A percentile compares a stretch with the other conserved stretches of the same genome.
These are phyloP conservation scores for Ramphastos sulfuratus DNA, from an alignment of 2,113 vertebrate species.

Conservation along the genomic window DNA sequence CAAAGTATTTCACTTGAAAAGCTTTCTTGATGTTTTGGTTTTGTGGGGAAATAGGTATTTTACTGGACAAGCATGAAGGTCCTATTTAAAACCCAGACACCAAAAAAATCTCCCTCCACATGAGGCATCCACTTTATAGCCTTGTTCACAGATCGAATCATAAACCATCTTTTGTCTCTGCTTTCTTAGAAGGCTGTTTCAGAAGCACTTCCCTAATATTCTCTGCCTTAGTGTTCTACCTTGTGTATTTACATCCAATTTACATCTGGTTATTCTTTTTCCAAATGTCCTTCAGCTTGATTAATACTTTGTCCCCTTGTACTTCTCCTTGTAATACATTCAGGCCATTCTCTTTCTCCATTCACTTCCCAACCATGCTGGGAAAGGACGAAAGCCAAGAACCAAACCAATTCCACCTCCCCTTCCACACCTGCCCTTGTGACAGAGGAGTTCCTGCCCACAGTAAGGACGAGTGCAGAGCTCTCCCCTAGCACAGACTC, in stretches of 20 bases:
- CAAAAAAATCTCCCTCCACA: not conserved
- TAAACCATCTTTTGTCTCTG: not conserved
- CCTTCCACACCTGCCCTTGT: accelerated
- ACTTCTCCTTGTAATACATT: not conserved
- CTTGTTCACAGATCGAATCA: not conserved
- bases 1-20: not conserved
- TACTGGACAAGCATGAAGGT: not conserved
- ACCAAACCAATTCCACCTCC: not conserved
- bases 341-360: not conserved
- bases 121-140: not conserved
- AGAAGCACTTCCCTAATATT: not conserved
- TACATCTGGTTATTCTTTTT: not conserved
- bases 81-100: not conserved
- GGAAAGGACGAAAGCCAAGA: not conserved
- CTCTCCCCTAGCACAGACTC: not conserved
- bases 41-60: not conserved
- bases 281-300: not conserved
- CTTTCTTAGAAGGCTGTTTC: not conserved
- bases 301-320: not conserved
- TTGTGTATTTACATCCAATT: not conserved
- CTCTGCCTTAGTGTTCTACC: not conserved
- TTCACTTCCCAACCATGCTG: not conserved
- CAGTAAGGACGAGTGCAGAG: accelerated
- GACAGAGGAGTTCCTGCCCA: not conserved
- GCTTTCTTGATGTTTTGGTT: not conserved